These are phyloP conservation scores for Anabacerthia variegaticeps DNA, from an alignment of 2,797 vertebrate genomes.

Conservation along the genomic window DNA sequence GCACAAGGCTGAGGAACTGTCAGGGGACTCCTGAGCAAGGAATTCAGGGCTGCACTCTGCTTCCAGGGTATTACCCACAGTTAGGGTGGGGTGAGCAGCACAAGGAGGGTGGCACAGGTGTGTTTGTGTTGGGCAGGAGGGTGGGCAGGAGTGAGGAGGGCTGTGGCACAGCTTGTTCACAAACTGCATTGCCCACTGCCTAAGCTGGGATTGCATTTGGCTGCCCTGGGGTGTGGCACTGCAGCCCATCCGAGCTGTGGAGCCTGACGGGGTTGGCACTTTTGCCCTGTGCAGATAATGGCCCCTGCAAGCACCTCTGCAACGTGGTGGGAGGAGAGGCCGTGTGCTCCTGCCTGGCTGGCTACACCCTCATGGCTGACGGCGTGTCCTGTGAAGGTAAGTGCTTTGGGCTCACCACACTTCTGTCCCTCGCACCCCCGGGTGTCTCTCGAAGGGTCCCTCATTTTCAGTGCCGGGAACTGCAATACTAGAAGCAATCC, in stretches of 20 bases:
- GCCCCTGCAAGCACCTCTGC: constrained; percentile 86
- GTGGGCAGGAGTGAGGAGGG: not conserved
- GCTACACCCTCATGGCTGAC: constrained; percentile 84
- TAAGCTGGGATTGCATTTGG: not conserved
- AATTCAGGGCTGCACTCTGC: not conserved
- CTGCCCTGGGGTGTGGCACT: not conserved
- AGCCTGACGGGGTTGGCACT: not conserved
- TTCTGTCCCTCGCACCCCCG: not conserved
- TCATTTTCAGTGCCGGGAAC: not conserved
- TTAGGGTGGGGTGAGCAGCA: not conserved
- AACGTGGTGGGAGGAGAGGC: constrained; percentile 56
- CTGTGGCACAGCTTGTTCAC: not conserved
- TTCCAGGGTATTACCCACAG: not conserved
- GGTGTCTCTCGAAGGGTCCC: not conserved
- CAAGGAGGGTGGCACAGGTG: not conserved
- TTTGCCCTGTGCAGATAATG: constrained; percentile 75
- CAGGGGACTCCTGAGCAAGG: not conserved
- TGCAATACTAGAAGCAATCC: not conserved
- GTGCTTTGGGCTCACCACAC: not conserved
- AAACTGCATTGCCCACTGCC: not conserved
- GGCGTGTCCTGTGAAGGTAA: constrained; percentile 84
- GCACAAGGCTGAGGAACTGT: not conserved
- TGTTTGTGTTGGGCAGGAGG: not conserved
- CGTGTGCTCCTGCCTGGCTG: constrained; percentile 87
- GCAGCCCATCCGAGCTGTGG: not conserved